Evolutionary conservation across 2,797 vertebrate species (phyloP), one percentile per base, ranked within the genome.

Genomic region (Acipenser ruthenus): DNA sequence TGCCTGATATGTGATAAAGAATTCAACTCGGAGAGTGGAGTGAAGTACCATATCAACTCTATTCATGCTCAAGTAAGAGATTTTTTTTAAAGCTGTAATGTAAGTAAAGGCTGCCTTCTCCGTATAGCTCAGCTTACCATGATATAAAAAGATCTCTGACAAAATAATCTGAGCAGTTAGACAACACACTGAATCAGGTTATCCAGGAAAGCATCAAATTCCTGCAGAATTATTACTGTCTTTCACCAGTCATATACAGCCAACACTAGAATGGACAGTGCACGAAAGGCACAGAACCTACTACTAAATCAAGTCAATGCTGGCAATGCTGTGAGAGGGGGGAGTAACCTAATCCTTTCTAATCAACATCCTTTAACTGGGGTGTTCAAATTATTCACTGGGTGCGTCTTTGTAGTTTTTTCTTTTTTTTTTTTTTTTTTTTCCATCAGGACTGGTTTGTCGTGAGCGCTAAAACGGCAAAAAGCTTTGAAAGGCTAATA

Each of bases 1-100:
- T 98, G 95, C 78, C 87, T 96, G 60, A 88, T 98, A 71, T 97
- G 95, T 79, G 90, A 90, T 64, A 98, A 97, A 73, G 95, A 97
- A 79, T 97, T 97, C 74, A 86, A 92, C 74, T 97, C 95, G 0
- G 95, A 97, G 79, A 97, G 95, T 53, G 95, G 95, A 11, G 95
- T 97, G 73, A 98, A 98, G 71, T 98, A 98, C 77, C 95, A 98
- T 83, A 98, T 97, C 83, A 97, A 93, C 82, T 94, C 93, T 10
- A 84, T 95, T 71, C 95, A 97, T 2, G 90, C 93, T 47, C 93
- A 97, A 93, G 95, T 98, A 81, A 83, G 81, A 11, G 6, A 64
- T 56, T 15, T 50, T 60, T 12, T 51, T 68, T 0, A 0, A 58
- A 37, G 23, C 23, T 37, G 23, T 37, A 37, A 23, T 23, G 1